Evolutionary conservation across 1,140 invertebrate genomes (phyloP).

Genomic region (Trinorchestia longiramus): DNA sequence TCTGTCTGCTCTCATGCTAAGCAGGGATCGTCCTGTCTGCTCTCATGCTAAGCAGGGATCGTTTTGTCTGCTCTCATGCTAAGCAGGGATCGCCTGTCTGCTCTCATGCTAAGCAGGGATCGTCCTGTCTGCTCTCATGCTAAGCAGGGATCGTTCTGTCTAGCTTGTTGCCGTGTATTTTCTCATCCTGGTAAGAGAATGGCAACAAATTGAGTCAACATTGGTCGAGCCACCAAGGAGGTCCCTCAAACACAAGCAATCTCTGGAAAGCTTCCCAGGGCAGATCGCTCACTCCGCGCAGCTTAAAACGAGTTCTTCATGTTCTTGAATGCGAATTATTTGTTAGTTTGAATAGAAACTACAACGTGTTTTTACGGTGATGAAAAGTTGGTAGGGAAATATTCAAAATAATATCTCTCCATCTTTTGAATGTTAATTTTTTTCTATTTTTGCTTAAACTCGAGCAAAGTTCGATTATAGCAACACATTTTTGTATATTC

Average conservation of each 20-base stretch:
- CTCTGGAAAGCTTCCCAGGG: background rate
- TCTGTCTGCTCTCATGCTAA: background rate
- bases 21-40: background rate
- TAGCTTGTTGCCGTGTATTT: background rate
- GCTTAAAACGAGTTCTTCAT: background rate
- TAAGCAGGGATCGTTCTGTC: background rate
- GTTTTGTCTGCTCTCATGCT: background rate
- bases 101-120: background rate
- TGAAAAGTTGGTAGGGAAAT: background rate
- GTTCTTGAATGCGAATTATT: background rate
- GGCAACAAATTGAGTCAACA: conserved; percentile 45
- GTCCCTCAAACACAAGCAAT: conserved; percentile 41
- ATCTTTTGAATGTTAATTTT: background rate
- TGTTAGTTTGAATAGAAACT: background rate
- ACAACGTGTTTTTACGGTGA: background rate
- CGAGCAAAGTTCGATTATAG: background rate
- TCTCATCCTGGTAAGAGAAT: conserved; percentile 18
- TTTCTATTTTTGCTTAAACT: background rate
- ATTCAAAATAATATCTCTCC: background rate
- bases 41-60: background rate
- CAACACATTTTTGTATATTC: background rate
- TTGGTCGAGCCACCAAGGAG: background rate
- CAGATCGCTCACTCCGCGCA: background rate
- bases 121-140: background rate
- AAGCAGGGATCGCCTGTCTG: background rate